Base-by-base conservation (phyloP, 2,113 vertebrate genomes). In the Siphamia tubifer region DNA sequence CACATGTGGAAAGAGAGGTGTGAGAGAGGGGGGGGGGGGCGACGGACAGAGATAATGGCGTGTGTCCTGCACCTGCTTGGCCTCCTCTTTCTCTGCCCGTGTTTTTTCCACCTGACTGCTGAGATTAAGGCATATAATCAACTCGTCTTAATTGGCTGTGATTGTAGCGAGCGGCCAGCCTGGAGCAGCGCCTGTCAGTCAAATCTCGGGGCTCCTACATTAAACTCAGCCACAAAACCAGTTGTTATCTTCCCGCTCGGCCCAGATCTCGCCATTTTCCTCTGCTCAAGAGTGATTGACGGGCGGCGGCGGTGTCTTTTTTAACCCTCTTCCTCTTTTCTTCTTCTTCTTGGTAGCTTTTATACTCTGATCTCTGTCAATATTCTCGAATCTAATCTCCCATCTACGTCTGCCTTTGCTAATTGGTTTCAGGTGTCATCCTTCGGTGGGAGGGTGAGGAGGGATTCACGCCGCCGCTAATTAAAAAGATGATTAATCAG, bases 401-500 rank as follows among this genome's bases (percentile, higher is more conserved):
- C 77, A 71, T 79, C 78, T 61, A 53, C 49, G 82, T 84, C 55
- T 66, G 52, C 72, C 74, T 64, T 12, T 31, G 61, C 51, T 86
- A 81, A 87, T 86, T 79, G 67, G 63, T 83, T 82, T 77, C 83
- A 83, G 83, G 77, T 78, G 68, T 81, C 54, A 54, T 53, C 31
- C 5, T 55, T 16, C 12, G 53, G 51, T 48, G 20, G 30, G 35
- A 30, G 49, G 47, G 43, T 2, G 58, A 39, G 31, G 48, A 6
- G 44, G 38, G 23, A 77, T 82, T 83, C 85, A 87, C 62, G 40
- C 74, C 69, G n/a, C 68, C 67, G 76, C 71, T 83, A 76, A 87
- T 82, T 82, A 82, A 84, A 87, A 78, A 80, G 76, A 87, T 76
- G 77, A 81, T 81, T 79, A 78, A 63, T 76, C 74, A 70, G 70